phyloP scores from a whole-genome alignment of 1,140 invertebrate species.

The Pseudomyrmex concolor region DNA sequence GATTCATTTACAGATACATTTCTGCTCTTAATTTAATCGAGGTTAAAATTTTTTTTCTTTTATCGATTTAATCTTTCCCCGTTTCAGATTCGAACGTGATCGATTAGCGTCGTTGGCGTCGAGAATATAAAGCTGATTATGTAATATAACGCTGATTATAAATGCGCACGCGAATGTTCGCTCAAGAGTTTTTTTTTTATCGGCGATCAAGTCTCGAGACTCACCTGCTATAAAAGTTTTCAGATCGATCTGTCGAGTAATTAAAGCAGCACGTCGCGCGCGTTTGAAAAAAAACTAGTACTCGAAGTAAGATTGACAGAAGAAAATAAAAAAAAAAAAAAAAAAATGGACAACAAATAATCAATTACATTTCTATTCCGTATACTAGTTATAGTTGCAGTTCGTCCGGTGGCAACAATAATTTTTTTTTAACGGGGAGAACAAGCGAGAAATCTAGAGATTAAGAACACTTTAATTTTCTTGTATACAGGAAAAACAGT shows the following conservation, averaged over 20 bases:
- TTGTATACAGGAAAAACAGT: too few species aligned
- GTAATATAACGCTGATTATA: neutral
- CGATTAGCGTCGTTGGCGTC: neutral
- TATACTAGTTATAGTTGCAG: too few species aligned
- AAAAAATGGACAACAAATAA: too few species aligned
- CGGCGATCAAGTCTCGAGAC: neutral
- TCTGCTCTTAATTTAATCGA: neutral
- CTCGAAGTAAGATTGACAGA: neutral
- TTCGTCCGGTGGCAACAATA: neutral
- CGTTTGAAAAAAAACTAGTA: neutral
- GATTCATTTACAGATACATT: neutral
- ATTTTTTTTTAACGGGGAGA: neutral
- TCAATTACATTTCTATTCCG: neutral
- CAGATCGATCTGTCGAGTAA: neutral
- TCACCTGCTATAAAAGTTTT: neutral
- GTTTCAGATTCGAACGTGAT: neutral
- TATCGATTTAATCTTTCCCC: too few species aligned
- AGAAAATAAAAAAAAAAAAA: neutral
- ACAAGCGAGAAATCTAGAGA: neutral
- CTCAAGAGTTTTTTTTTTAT: conserved; percentile 14
- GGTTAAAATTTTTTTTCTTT: neutral
- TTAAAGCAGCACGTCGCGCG: neutral
- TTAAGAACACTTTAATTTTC: neutral
- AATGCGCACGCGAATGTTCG: neutral
- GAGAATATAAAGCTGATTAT: neutral